phyloP scores from a whole-genome alignment of 2,888 invertebrate species.

The Limnephilus marmoratus region DNA sequence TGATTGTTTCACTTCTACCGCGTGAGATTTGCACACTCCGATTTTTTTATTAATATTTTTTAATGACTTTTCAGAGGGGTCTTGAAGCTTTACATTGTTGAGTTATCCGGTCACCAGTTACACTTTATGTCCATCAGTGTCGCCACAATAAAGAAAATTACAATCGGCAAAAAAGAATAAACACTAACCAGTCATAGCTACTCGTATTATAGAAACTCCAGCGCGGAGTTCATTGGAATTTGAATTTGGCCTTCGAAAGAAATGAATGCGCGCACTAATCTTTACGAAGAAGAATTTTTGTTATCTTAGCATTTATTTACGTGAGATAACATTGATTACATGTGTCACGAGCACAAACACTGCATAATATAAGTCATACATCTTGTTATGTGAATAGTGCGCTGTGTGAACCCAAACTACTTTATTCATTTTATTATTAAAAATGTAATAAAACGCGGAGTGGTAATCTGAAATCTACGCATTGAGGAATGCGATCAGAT shows the following conservation, averaged over 20 bases:
- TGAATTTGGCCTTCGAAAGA: neutral
- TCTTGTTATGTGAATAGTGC: neutral
- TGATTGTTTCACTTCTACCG: no score
- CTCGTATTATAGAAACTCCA: neutral
- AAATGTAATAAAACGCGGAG: neutral
- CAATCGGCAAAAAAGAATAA: neutral
- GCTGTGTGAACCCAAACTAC: neutral
- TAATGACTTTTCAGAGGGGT: no score
- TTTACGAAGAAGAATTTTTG: constrained; percentile 2
- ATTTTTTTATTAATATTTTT: no score
- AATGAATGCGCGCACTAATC: neutral
- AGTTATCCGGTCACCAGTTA: no score
- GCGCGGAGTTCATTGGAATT: neutral
- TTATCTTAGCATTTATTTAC: constrained; percentile 8
- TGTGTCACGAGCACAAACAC: neutral
- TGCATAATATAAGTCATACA: neutral
- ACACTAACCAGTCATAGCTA: neutral
- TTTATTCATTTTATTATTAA: neutral
- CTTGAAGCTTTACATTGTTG: no score
- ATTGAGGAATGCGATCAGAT: neutral
- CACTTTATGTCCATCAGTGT: neutral
- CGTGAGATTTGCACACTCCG: no score
- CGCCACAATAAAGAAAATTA: neutral
- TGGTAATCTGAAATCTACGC: neutral
- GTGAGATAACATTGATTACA: neutral